Conservation (phyloP, 2,888 invertebrate species). For the Phalera bucephala region DNA sequence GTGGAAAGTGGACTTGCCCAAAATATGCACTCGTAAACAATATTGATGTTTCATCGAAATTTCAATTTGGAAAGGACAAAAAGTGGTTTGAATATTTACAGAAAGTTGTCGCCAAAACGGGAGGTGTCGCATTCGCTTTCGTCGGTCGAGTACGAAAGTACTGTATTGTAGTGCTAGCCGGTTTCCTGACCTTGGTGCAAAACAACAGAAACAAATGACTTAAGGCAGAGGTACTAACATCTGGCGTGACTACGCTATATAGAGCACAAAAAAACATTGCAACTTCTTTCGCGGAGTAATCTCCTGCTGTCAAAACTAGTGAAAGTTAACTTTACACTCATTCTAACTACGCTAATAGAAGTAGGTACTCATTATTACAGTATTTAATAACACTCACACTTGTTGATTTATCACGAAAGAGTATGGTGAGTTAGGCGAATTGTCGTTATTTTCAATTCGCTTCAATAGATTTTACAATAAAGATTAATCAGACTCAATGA, state of each 20-base stretch:
- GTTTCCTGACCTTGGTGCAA: conserved; percentile 71
- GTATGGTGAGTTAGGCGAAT: neutral
- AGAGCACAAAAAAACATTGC: conserved; percentile 60
- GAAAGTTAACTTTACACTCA: conserved; percentile 58
- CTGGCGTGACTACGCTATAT: conserved; percentile 59
- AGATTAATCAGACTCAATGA: conserved; percentile 38
- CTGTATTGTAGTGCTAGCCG: conserved; percentile 61
- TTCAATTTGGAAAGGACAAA: conserved; percentile 74
- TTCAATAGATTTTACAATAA: conserved; percentile 44
- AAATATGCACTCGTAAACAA: conserved; percentile 54
- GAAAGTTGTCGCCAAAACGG: conserved; percentile 75
- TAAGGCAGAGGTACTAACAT: conserved; percentile 10
- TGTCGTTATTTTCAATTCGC: conserved; percentile 40
- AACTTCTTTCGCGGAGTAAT: conserved; percentile 58
- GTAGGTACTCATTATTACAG: conserved; percentile 22
- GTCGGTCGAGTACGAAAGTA: conserved; percentile 69
- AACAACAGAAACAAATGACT: conserved; percentile 47
- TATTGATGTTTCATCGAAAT: conserved; percentile 67
- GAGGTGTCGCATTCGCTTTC: conserved; percentile 72
- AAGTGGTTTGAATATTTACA: conserved; percentile 68
- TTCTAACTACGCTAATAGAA: conserved; percentile 29
- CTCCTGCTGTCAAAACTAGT: conserved; percentile 56
- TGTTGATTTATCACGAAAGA: conserved; percentile 5
- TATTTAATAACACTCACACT: conserved; percentile 22
- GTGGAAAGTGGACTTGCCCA: conserved; percentile 72